phyloP scores from a whole-genome alignment of 2,113 vertebrate genomes.

The Austrofundulus limnaeus region DNA sequence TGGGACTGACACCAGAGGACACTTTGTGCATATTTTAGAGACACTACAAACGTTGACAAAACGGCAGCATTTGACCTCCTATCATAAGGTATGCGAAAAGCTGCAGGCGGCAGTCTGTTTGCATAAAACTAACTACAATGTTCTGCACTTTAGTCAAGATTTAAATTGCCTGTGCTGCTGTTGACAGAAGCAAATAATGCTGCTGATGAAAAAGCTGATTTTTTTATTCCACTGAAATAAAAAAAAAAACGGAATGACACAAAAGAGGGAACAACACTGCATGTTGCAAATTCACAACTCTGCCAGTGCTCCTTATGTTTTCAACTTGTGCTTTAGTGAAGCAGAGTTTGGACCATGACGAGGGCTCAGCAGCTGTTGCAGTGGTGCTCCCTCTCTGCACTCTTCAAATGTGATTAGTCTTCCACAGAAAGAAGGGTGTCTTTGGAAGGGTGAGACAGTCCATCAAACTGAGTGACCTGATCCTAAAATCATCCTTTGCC shows the following conservation, averaged over 20 bases:
- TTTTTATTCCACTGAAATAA: not conserved
- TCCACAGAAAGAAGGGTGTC: conserved; percentile 35
- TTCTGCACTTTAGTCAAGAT: not conserved
- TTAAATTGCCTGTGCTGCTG: too few relatives aligned
- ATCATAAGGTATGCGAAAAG: not conserved
- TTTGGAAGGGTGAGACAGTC: conserved; percentile 4
- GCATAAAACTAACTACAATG: not conserved
- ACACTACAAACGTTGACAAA: not conserved
- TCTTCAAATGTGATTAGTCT: conserved; percentile 52
- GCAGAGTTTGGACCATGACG: conserved; percentile 43
- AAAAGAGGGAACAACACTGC: too few relatives aligned
- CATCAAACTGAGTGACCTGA: conserved; percentile 44
- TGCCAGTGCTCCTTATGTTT: conserved; percentile 10
- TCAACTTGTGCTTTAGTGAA: conserved; percentile 36
- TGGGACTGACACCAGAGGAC: conserved; percentile 7
- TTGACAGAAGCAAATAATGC: too few relatives aligned
- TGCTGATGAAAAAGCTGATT: not conserved
- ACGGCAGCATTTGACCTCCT: conserved; percentile 2
- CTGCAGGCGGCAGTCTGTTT: not conserved
- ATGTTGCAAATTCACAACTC: not conserved
- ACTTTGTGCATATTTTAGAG: conserved; percentile 13
- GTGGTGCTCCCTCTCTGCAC: conserved; percentile 28
- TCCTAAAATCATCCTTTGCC: conserved; percentile 17
- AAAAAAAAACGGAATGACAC: not conserved
- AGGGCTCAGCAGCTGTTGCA: conserved; percentile 26